These are phyloP conservation scores for Scortum barcoo DNA, from an alignment of 2,113 vertebrate species.

Conservation along the genomic window DNA sequence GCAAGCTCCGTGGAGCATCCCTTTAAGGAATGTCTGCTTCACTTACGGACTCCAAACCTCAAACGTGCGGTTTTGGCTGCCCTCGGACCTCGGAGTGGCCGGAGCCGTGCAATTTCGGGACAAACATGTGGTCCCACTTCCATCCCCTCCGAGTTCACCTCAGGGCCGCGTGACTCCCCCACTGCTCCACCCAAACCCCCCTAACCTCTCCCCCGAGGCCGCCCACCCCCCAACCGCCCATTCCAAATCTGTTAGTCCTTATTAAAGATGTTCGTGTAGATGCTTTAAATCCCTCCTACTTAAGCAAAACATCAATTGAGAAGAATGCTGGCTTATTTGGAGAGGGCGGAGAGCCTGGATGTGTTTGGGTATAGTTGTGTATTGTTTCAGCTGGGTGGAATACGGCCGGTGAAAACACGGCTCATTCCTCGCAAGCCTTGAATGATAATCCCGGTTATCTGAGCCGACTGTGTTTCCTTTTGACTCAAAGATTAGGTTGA, in stretches of 20 bases:
- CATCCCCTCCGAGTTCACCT: conserved; percentile 55
- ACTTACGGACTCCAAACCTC: conserved; percentile 39
- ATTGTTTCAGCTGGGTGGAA: conserved; percentile 81
- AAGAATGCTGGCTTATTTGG: conserved; percentile 57
- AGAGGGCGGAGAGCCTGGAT: conserved; percentile 48
- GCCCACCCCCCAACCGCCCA: conserved; percentile 14
- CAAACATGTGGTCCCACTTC: conserved; percentile 74
- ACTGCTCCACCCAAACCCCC: conserved; percentile 34
- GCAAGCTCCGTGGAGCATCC: conserved; percentile 11
- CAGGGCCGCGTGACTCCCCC: conserved; percentile 32
- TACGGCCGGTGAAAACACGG: conserved; percentile 19
- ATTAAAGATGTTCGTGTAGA: conserved; percentile 65
- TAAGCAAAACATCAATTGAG: conserved; percentile 70
- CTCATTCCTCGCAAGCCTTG: conserved; percentile 16
- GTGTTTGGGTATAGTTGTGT: conserved; percentile 53
- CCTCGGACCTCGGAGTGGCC: conserved; percentile 29
- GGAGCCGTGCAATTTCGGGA: conserved; percentile 33
- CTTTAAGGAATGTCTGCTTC: conserved; percentile 39
- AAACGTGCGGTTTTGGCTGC: conserved; percentile 48
- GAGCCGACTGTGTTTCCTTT: conserved; percentile 6
- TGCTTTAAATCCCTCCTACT: conserved; percentile 56
- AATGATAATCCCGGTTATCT: conserved; percentile 37
- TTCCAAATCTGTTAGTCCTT: conserved; percentile 52
- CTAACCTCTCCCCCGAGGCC: conserved; percentile 44
- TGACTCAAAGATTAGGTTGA: conserved; percentile 15